Base-by-base conservation (phyloP, 2,797 vertebrate species). In the Bufotes viridis region DNA sequence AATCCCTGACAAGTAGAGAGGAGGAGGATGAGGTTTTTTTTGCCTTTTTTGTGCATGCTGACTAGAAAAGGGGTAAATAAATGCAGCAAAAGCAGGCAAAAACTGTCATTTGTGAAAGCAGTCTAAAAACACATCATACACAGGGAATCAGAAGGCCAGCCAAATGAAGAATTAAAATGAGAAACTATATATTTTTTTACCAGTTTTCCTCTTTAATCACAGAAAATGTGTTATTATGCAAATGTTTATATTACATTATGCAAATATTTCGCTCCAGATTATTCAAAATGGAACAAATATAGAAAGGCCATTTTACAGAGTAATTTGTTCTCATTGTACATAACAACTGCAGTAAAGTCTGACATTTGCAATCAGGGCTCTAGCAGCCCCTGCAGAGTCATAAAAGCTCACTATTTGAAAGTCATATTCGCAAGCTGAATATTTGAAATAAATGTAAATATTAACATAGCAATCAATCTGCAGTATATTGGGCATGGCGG, bases 211-310 rank as follows among this genome's bases (percentile, higher is more conserved):
- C 26, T 72, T 17, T 53, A 11, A 76, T 51, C 13, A 63, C 4
- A 22, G 74, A 74, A 49, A 72, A 53, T 53, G 49, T 76, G 51
- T 53, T 18, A 79, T 79, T 79, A 79, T 79, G 78, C 78, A 79
- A 34, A 79, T 79, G 26, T 79, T 79, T 58, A 79, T 29, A 11
- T 24, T 79, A 60, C 78, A 60, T 79, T 79, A 79, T 79, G 76
- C 76, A 60, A 60, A 79, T 58, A 29, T 34, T 57, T 58, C 10
- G 9, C 53, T 57, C 1, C 9, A 34, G 24, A 60, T 29, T 79
- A 60, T 60, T 2, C 34, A 18, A 60, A 18, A 53, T 34, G 24
- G 57, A 60, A 42, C 26, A 34, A 60, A 53, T 34, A 61, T 34
- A 60, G 57, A 60, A 34, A 80, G 13, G 57, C 15, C 17, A 80